phyloP scores from a whole-genome alignment of 2,113 vertebrate species.

The Tamias sibiricus region DNA sequence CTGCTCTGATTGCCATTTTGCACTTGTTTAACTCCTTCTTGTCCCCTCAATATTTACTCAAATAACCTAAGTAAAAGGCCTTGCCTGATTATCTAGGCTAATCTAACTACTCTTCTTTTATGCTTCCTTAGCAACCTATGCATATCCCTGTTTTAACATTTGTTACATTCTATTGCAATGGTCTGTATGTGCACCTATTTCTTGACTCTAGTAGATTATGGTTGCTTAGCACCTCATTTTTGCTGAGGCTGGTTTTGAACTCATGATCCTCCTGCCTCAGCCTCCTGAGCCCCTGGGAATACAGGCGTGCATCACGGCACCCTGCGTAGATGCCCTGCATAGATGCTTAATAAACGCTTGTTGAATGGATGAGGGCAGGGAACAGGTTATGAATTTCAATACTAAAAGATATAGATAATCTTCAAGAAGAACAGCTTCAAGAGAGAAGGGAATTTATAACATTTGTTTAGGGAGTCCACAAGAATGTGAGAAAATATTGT shows the following conservation, averaged over 20 bases:
- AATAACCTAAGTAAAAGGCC: not conserved
- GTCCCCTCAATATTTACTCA: not conserved
- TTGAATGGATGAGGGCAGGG: not conserved
- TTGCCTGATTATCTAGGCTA: not conserved
- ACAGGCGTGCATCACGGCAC: too few relatives aligned
- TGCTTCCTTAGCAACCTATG: not conserved
- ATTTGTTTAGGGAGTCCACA: not conserved
- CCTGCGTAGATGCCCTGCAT: too few relatives aligned
- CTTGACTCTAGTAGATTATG: not conserved
- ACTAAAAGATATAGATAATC: not conserved
- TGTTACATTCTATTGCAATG: not conserved
- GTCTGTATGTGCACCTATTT: not conserved
- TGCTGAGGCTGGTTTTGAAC: too few relatives aligned
- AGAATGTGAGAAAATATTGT: not conserved
- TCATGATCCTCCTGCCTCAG: too few relatives aligned
- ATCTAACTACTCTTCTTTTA: not conserved
- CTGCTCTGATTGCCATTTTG: not conserved
- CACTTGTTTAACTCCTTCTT: not conserved
- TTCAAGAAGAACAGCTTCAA: constrained; percentile 17
- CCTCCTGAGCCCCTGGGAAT: too few relatives aligned
- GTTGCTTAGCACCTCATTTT: too few relatives aligned
- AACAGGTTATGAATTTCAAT: constrained; percentile 22
- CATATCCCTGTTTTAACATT: not conserved
- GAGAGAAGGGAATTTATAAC: not conserved
- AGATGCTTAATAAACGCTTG: not conserved